Conservation (phyloP, 2,888 invertebrate species). For the Gymnoscelis rufifasciata region DNA sequence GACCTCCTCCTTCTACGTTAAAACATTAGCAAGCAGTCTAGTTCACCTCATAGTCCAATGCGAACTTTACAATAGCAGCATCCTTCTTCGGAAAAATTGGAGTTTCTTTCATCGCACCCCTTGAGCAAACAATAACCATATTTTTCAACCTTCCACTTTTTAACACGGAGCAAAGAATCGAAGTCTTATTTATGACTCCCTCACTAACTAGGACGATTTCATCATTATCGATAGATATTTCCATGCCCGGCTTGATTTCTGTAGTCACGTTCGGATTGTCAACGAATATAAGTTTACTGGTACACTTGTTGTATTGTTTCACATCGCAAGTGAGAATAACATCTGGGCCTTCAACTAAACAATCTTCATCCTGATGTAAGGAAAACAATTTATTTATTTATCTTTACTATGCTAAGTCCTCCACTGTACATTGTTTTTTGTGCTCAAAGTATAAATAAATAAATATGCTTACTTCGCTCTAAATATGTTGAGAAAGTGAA, state of each 20-base stretch:
- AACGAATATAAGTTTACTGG: conserved; percentile 36
- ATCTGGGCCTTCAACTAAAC: conserved; percentile 25
- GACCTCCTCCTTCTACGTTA: too few relatives aligned
- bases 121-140: conserved; percentile 33
- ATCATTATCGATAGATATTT: conserved; percentile 37
- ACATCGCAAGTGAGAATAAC: conserved; percentile 36
- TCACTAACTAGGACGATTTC: conserved; percentile 38
- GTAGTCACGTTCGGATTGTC: conserved; percentile 37
- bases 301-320: conserved; percentile 39
- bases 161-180: conserved; percentile 36
- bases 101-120: conserved; percentile 28
- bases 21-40: not conserved
- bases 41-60: conserved; percentile 43
- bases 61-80: conserved; percentile 38
- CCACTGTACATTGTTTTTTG: too few relatives aligned
- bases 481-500: too few relatives aligned
- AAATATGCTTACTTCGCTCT: too few relatives aligned
- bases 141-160: conserved; percentile 38
- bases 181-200: conserved; percentile 26
- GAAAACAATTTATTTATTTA: too few relatives aligned
- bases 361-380: conserved; percentile 26
- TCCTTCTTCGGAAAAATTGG: conserved; percentile 40
- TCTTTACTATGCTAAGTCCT: too few relatives aligned
- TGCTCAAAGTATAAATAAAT: too few relatives aligned
- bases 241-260: conserved; percentile 38